Percentiles rank a stretch among this genome's conserved stretches.
Evolutionary conservation across 2,113 vertebrate genomes (phyloP).

Genomic region (Sinosuthora webbiana): DNA sequence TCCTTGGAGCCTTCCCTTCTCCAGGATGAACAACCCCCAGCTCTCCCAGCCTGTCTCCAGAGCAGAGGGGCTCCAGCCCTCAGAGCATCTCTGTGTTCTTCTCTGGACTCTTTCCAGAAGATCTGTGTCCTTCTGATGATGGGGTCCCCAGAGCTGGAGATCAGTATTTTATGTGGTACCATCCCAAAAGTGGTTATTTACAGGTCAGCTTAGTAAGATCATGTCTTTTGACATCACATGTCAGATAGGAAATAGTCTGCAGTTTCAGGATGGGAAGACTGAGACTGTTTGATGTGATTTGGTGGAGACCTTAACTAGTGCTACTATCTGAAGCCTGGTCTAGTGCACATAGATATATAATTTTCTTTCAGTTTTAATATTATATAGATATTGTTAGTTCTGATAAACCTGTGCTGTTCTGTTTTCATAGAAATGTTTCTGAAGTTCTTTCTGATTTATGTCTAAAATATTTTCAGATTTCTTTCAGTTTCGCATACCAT

Average conservation of each 20-base stretch:
- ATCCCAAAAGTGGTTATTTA: background rate
- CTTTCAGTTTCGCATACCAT: background rate
- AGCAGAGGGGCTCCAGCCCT: background rate
- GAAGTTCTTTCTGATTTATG: background rate
- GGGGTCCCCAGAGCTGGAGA: background rate
- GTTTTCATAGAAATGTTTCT: background rate
- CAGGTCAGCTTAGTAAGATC: background rate
- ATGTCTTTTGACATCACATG: accelerated
- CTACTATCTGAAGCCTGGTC: background rate
- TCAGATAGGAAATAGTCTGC: background rate
- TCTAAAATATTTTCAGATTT: background rate
- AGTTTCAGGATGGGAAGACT: background rate
- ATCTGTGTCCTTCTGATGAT: background rate
- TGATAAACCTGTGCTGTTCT: background rate
- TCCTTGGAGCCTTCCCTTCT: background rate
- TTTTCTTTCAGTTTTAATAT: background rate
- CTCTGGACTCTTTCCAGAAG: background rate
- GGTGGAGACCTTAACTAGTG: background rate
- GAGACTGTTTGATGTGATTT: background rate
- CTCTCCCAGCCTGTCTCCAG: background rate
- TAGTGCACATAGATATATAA: background rate
- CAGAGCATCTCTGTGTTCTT: background rate
- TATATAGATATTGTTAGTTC: background rate
- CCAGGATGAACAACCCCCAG: accelerated
- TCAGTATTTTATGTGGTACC: background rate